Base-by-base conservation (phyloP, 2,888 invertebrate genomes). In the Heliconius aoede region DNA sequence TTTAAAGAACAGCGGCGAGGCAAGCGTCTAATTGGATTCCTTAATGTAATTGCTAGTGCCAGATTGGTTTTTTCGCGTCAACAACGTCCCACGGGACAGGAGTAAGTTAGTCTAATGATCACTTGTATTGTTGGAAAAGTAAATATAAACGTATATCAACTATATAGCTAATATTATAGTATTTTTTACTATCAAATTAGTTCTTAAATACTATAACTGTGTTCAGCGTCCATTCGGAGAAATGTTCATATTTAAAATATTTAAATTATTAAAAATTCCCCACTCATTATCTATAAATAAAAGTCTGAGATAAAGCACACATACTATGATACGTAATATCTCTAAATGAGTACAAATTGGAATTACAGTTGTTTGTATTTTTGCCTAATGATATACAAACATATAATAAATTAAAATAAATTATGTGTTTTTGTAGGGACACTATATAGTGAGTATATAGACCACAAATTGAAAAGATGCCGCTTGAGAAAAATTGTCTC, bases 41-140 rank as follows among this genome's bases (percentile, higher is more conserved):
- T 93, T 90, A 89, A 88, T 88, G 91, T 93, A 93, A 93, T 94
- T 91, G 91, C 92, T 84, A 85, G 86, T 88, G 88, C 89, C 88
- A 91, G 91, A 93, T 93, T 92, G 92, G 90, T 90, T 93, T 93
- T 92, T 94, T 93, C 91, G 86, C 91, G 91, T 90, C 91, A 90
- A 88, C 89, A 87, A 85, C 83, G 88, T 90, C 93, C 91, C 92
- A 80, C 80, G 90, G 89, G 92, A 86, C 82, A 82, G 83, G 82
- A 85, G 71, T 86, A 89, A 86, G 87, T 89, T 85, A 84, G 82
- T 88, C 89, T 92, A 93, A 94, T 92, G 91, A 91, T 91, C 89
- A 88, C 86, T 88, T 86, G 88, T 87, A 84, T 83, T 79, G 83
- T 84, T 82, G 78, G 80, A 80, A 78, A 82, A 82, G 80, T 82